Evolutionary conservation across 2,888 invertebrate species (phyloP).

Genomic region (Iphiclides podalirius): DNA sequence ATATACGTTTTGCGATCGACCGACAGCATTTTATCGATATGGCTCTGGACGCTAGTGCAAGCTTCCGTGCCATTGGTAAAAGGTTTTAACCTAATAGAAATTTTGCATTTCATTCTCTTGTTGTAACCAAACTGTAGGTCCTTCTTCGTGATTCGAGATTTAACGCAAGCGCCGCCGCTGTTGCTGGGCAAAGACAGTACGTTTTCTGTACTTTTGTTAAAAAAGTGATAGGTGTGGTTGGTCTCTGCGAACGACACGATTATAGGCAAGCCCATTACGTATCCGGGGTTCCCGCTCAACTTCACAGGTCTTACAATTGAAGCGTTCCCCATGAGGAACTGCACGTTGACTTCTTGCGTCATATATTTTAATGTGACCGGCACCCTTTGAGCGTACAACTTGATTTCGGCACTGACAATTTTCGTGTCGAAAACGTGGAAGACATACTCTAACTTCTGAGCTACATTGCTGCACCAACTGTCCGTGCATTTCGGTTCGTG

Average conservation of each 20-base stretch:
- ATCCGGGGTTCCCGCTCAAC: conserved; percentile 89
- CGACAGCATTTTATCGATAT: conserved; percentile 41
- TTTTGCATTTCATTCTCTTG: conserved; percentile 64
- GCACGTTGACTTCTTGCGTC: conserved; percentile 52
- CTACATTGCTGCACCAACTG: conserved; percentile 51
- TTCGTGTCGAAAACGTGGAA: conserved; percentile 55
- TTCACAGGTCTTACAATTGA: conserved; percentile 44
- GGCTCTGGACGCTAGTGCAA: conserved; percentile 52
- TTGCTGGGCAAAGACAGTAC: conserved; percentile 54
- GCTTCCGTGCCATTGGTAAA: conserved; percentile 40
- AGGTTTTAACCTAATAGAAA: conserved; percentile 9
- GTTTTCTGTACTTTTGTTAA: conserved; percentile 37
- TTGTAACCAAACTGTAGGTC: conserved; percentile 71
- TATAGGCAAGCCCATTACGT: conserved; percentile 83
- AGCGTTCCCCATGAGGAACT: conserved; percentile 51
- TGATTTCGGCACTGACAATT: conserved; percentile 56
- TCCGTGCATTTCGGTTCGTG: conserved; percentile 57
- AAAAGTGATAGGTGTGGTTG: conserved; percentile 55
- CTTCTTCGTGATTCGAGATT: conserved; percentile 49
- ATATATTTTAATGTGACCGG: conserved; percentile 40
- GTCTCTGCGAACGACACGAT: conserved; percentile 54
- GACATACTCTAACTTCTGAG: conserved; percentile 52
- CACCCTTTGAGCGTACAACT: conserved; percentile 47
- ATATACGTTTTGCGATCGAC: conserved; percentile 40
- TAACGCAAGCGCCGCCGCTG: conserved; percentile 61